Evolutionary conservation across 2,888 invertebrate genomes (phyloP).

Genomic region (Diarsia brunnea): DNA sequence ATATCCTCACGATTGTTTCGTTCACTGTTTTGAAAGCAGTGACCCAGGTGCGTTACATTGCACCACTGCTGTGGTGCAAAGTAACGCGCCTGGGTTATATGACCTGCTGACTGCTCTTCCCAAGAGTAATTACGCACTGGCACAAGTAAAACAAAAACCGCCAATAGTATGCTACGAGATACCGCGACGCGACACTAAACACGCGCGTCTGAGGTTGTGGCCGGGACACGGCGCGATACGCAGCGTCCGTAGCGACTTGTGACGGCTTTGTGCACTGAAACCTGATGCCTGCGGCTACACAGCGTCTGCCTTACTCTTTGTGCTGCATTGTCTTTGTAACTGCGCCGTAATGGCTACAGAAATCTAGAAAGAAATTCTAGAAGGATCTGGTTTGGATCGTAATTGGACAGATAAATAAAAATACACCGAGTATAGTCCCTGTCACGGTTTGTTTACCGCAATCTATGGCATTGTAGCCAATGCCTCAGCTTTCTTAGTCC

Average conservation of each 20-base stretch:
- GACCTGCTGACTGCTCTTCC: not conserved
- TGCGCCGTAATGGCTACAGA: not conserved
- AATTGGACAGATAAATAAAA: not conserved
- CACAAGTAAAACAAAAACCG: not conserved
- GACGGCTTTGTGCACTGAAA: conserved; percentile 53
- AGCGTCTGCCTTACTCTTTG: conserved; percentile 5
- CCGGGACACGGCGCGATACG: not conserved
- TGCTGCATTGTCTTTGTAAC: conserved; percentile 9
- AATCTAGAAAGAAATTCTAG: not conserved
- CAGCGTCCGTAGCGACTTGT: conserved; percentile 35
- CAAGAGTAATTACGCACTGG: too few species aligned
- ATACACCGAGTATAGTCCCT: not conserved
- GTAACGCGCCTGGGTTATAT: not conserved
- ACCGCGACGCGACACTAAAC: not conserved
- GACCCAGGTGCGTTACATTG: too few species aligned
- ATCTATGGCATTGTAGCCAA: not conserved
- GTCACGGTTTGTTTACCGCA: not conserved
- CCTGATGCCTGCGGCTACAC: conserved; percentile 32
- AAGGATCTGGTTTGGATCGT: not conserved
- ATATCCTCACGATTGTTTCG: not conserved
- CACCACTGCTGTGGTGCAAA: too few species aligned
- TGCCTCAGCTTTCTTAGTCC: not conserved
- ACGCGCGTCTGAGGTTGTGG: not conserved
- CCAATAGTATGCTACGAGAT: not conserved
- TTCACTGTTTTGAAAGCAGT: not conserved